Evolutionary conservation across 1,140 invertebrate genomes (phyloP), one percentile per base, ranked within the genome.

Genomic region (Grapholita molesta): DNA sequence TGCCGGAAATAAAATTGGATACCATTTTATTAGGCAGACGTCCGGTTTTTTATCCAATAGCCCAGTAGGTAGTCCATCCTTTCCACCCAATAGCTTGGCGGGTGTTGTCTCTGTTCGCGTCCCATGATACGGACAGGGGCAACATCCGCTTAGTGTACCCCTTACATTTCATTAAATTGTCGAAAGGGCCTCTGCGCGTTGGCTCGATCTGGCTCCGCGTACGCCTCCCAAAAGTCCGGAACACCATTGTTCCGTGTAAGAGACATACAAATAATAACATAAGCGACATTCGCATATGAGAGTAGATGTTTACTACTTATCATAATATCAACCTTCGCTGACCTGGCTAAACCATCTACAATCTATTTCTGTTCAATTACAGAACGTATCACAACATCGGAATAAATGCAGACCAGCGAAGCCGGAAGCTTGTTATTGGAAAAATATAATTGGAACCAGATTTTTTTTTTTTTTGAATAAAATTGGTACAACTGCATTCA

Each of bases 371-470:
- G 24, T 42, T 42, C 65, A 25, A 42, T 66, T 25, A 52, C 30
- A 7, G 24, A 66, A 42, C 35, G 12, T 8, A 23, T 18, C 24
- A 53, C n/a, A 61, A 61, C 55, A 61, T 30, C 25, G 24, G 15
- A 15, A 64, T 25, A 23, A 64, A 69, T 12, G 8, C 33, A 25
- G 67, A 21, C 25, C 24, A 21, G 52, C 55, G 55, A 64, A 38
- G n/a, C 52, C 42, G 38, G 55, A 52, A 64, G 68, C 38, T 55
- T 35, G 53, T 64, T 33, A 35, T 28, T 48, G 25, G 15, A 38
- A 18, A 64, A 68, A 30, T 35, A n/a, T 48, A 48, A 48, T 48
- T 48, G 42, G 42, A 48, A 21, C 8, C 42, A 15, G 42, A 6
- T 18, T 48, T 42, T 15, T 0, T 18, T 48, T 48, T 48, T 48